A percentile compares a stretch with the other conserved stretches of the same genome.
These are phyloP conservation scores for Cassiopea andromeda DNA, from an alignment of 30 jellyfish, hydroid and myxozoan genomes.

Conservation along the genomic window DNA sequence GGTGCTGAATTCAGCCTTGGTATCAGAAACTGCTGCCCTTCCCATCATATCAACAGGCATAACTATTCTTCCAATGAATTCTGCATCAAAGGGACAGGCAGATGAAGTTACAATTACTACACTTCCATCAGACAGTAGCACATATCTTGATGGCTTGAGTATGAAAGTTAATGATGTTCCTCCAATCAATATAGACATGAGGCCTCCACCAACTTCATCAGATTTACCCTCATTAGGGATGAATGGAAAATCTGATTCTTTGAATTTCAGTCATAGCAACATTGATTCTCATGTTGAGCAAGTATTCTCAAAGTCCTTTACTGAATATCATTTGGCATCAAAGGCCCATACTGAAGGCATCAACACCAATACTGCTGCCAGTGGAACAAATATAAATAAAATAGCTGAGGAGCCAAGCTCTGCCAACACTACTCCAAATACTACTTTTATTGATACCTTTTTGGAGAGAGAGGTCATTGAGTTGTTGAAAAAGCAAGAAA, in stretches of 20 bases:
- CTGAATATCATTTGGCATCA: slow-evolving; percentile 50
- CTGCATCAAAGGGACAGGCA: not conserved
- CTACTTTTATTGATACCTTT: slow-evolving; percentile 23
- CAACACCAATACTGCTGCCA: not conserved
- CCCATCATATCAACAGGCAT: not conserved
- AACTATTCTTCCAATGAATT: not conserved
- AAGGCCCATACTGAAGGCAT: slow-evolving; percentile 14
- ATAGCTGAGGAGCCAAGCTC: not conserved
- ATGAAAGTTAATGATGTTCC: not conserved
- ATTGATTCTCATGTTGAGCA: slow-evolving; percentile 62
- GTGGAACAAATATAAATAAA: too few species aligned
- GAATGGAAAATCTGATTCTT: slow-evolving; percentile 10
- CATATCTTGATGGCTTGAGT: not conserved
- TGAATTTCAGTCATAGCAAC: slow-evolving; percentile 63
- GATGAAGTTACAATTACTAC: not conserved
- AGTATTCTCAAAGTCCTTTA: slow-evolving; percentile 58
- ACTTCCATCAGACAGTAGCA: not conserved
- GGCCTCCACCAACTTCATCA: not conserved
- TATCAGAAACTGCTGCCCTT: not conserved
- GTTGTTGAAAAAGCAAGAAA: slow-evolving; percentile 39
- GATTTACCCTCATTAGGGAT: not conserved
- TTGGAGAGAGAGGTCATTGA: slow-evolving; percentile 58
- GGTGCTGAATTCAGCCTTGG: not conserved
- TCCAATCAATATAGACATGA: not conserved
- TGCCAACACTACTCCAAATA: not conserved